These are phyloP conservation scores for Sipunculus nudus DNA, from an alignment of 2,888 invertebrate genomes.

Conservation along the genomic window DNA sequence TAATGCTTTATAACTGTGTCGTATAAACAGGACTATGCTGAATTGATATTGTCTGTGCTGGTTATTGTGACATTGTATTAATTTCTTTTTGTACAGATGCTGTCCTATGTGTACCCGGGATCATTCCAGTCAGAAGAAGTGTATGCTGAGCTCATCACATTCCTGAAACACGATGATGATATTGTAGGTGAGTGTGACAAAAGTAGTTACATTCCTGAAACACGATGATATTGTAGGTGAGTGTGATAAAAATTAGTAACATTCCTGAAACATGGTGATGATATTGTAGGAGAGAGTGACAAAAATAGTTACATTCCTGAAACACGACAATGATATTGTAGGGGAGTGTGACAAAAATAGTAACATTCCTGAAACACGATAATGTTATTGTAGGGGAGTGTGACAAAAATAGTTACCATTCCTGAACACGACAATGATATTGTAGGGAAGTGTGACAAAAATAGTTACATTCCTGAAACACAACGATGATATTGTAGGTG, in stretches of 20 bases:
- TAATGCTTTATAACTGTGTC: not conserved
- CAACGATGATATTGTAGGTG: conserved; percentile 72
- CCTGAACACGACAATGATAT: too few species aligned
- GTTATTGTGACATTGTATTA: not conserved
- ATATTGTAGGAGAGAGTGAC: too few species aligned
- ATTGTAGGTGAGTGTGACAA: conserved; percentile 59
- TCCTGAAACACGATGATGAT: conserved; percentile 81
- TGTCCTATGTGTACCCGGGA: conserved; percentile 91
- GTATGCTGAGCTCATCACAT: conserved; percentile 77
- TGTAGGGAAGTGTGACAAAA: too few species aligned
- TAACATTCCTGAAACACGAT: not conserved
- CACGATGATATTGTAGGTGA: conserved; percentile 66
- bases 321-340: too few species aligned
- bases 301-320: too few species aligned
- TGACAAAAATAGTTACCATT: too few species aligned
- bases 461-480: conserved; percentile 81
- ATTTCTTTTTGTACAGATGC: conserved; percentile 70
- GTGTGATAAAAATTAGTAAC: not conserved
- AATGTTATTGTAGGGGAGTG: conserved; percentile 69
- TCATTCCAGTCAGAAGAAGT: conserved; percentile 88
- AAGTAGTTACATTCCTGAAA: not conserved
- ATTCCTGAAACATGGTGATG: too few species aligned
- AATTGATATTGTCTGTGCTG: too few species aligned
- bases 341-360: too few species aligned
- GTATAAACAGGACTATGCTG: too few species aligned